These are phyloP conservation scores for Mantis religiosa DNA, from an alignment of 2,888 invertebrate species.

Conservation along the genomic window DNA sequence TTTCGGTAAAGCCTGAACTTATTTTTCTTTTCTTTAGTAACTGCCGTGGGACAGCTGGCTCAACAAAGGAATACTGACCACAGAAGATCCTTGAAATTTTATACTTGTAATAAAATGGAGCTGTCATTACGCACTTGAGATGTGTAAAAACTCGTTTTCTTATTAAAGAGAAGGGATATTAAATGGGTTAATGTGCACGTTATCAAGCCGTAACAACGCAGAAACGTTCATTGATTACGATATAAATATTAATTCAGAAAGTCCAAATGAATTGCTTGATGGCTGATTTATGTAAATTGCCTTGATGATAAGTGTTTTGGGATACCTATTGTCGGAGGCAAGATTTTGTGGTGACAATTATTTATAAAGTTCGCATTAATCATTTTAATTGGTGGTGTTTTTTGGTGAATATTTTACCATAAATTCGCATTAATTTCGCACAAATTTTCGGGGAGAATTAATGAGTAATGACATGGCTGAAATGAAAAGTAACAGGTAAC, in stretches of 20 bases:
- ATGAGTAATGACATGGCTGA: too few species aligned
- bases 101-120: not conserved
- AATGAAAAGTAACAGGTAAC: too few species aligned
- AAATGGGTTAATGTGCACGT: not conserved
- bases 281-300: not conserved
- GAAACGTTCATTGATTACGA: not conserved
- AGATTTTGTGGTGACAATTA: too few species aligned
- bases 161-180: not conserved
- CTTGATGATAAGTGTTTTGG: not conserved
- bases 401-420: too few species aligned
- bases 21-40: not conserved
- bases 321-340: too few species aligned
- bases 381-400: too few species aligned
- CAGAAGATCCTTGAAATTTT: not conserved
- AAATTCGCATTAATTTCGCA: too few species aligned
- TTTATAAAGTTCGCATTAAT: too few species aligned
- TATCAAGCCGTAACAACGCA: not conserved
- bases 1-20: not conserved
- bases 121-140: not conserved
- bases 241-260: not conserved
- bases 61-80: not conserved
- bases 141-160: not conserved
- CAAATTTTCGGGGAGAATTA: too few species aligned
- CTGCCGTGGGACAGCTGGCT: not conserved
- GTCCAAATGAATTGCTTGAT: not conserved